These are phyloP conservation scores for Parasteatoda tepidariorum DNA, from an alignment of 1,140 invertebrate genomes.

Conservation along the genomic window DNA sequence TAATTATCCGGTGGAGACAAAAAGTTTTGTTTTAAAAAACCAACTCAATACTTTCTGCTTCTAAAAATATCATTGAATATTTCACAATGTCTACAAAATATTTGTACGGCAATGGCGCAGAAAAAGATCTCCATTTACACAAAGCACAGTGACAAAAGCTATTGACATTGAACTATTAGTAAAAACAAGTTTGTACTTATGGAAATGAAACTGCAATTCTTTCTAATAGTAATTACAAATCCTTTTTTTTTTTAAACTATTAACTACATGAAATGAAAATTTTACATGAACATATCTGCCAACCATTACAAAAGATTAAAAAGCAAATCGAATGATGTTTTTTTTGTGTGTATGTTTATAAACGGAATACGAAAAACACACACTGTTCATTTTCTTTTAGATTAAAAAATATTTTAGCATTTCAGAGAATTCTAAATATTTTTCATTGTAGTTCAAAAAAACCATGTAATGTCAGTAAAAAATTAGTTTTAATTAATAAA, in stretches of 20 bases:
- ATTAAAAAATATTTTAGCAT: too few species aligned
- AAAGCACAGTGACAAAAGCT: constrained; percentile 25
- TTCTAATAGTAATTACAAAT: not conserved
- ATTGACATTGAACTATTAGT: constrained; percentile 14
- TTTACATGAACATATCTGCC: too few species aligned
- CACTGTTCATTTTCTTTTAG: too few species aligned
- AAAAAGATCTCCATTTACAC: constrained; percentile 24
- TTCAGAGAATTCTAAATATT: too few species aligned
- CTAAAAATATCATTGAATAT: constrained; percentile 55
- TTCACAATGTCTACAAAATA: constrained; percentile 49
- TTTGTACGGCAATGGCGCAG: not conserved
- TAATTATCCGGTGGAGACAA: not conserved
- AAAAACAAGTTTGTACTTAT: constrained; percentile 38
- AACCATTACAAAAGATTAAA: too few species aligned
- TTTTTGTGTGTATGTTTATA: too few species aligned
- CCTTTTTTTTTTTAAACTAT: not conserved
- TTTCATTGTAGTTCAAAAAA: too few species aligned
- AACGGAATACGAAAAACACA: too few species aligned
- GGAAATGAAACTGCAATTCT: constrained; percentile 18
- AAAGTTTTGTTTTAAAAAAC: not conserved
- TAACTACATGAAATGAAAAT: too few species aligned
- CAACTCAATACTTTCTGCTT: constrained; percentile 32
- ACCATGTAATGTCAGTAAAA: too few species aligned
- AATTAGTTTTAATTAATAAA: too few species aligned
- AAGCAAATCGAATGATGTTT: too few species aligned